Base-by-base conservation (phyloP, 2,113 vertebrate species). In the Ornithorhynchus anatinus region DNA sequence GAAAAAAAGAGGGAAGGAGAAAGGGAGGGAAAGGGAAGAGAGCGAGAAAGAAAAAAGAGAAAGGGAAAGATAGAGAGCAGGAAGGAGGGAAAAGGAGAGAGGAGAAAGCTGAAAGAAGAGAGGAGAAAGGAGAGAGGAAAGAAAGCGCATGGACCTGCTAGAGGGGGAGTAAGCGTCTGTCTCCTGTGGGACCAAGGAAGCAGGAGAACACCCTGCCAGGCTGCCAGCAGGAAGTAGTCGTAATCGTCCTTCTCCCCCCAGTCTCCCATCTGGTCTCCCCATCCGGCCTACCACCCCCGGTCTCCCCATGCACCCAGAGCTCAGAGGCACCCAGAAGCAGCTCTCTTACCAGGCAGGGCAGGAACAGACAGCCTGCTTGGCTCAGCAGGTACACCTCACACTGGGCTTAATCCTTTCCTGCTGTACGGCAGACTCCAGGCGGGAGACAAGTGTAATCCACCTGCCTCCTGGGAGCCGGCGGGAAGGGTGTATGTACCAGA, bases 1-100 rank as follows among this genome's bases (percentile, higher is more conserved):
- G 23, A 59, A 39, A 64, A 42, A 17, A 17, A 48, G 69, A 74
- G 71, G 39, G 59, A 81, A 63, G 58, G 79, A 83, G 47, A 77
- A 78, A 79, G 45, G 76, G 58, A 76, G 64, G 72, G 61, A 69
- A 69, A 64, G 59, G 60, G 63, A 35, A 42, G 17, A 48, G 19
- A 13, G 45, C 13, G 10, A n/a, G 32, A 59, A 57, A 22, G 20
- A 29, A 33, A 16, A 52, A 4, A 6, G 12, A 47, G 47, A 33
- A 62, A 64, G 27, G 23, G 50, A 48, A 40, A 19, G 27, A 11
- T n/a, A 42, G 38, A 44, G 17, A 61, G 54, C 15, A 11, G 29
- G 48, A 23, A 11, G 2, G 4, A 4, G 38, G 39, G 72, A 27
- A n/a, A n/a, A n/a, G 61, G 27, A 25, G 50, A 48, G 45, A 19